Base-by-base conservation (phyloP, 2,113 vertebrate genomes). In the Mixornis gularis region DNA sequence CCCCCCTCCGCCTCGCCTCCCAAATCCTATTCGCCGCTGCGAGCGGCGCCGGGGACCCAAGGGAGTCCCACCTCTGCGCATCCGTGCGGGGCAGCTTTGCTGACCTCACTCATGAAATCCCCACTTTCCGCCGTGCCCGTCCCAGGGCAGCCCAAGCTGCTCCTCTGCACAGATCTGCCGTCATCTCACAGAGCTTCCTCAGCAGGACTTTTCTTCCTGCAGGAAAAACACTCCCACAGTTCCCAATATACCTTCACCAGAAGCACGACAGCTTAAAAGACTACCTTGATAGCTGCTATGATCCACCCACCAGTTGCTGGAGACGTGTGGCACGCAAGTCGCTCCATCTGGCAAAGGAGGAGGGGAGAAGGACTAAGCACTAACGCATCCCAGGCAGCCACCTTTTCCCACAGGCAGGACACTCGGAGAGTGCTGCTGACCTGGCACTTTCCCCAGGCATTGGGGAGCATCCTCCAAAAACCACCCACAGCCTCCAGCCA, bases 261-360 rank as follows among this genome's bases (percentile, higher is more conserved):
- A 58, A 71, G 49, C 43, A 3, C 6, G 90, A 88, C 84, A 82
- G 91, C 85, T 91, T 52, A 65, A 62, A 72, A 82, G 91, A 85
- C 89, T 89, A 93, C 94, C 95, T 94, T 68, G 87, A 82, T 62
- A 82, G 81, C 92, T 82, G 87, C 91, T 92, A 36, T 55, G 87
- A 94, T 94, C 92, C 94, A 94, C 94, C 96, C 89, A 87, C 94
- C 56, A 9, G 80, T 79, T 25, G 89, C 86, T 3, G 29, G 66
- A 93, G 92, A 89, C 24, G 70, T n/a, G 32, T 58, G 87, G 91
- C 25, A 5, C 5, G 20, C 86, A 73, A 91, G 66, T 72, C 3
- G 6, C 82, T 93, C 92, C 91, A 95, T 87, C 89, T 89, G 94
- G 94, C 84, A 62, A 27, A 79, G 77, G 40, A 84, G 89, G 88